A percentile compares a stretch with the other conserved stretches of the same genome.
Evolutionary conservation across 2,797 vertebrate species (phyloP).

Genomic region (Tolypeutes matacus): DNA sequence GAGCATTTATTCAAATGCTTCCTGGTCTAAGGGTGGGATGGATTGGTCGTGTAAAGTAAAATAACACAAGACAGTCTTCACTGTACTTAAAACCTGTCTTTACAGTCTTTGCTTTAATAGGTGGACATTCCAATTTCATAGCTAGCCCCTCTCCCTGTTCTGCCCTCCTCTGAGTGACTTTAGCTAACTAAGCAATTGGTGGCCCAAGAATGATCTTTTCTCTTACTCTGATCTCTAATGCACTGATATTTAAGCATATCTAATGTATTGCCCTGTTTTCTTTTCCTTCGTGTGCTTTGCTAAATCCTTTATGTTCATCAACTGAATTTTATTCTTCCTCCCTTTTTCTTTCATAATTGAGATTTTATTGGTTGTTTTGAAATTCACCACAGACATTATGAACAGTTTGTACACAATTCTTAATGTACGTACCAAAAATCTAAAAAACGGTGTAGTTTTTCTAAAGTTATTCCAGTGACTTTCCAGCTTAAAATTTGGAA

Average conservation of each 20-base stretch:
- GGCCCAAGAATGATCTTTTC: not conserved
- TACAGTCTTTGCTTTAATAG: slow-evolving; percentile 37
- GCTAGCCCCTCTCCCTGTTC: not conserved
- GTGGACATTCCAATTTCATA: not conserved
- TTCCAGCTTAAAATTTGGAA: too few species aligned
- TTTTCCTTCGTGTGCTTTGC: not conserved
- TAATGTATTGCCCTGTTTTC: not conserved
- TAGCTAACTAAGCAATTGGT: slow-evolving; percentile 37
- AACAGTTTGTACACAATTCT: too few species aligned
- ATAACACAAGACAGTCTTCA: slow-evolving; percentile 10
- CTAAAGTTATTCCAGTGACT: too few species aligned
- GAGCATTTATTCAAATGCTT: not conserved
- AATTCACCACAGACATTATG: too few species aligned
- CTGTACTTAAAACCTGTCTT: slow-evolving; percentile 22
- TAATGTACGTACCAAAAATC: too few species aligned
- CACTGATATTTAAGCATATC: not conserved
- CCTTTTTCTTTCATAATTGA: too few species aligned
- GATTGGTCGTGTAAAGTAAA: slow-evolving; percentile 40
- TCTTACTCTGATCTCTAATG: not conserved
- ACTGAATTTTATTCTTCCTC: slow-evolving; percentile 50
- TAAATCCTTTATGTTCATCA: slow-evolving; percentile 10
- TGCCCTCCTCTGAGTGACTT: not conserved
- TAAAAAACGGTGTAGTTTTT: too few species aligned
- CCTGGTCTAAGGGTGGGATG: not conserved
- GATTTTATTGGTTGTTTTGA: too few species aligned